Evolutionary conservation across 1,140 invertebrate genomes (phyloP).

Genomic region (Stegodyphus mimosarum): DNA sequence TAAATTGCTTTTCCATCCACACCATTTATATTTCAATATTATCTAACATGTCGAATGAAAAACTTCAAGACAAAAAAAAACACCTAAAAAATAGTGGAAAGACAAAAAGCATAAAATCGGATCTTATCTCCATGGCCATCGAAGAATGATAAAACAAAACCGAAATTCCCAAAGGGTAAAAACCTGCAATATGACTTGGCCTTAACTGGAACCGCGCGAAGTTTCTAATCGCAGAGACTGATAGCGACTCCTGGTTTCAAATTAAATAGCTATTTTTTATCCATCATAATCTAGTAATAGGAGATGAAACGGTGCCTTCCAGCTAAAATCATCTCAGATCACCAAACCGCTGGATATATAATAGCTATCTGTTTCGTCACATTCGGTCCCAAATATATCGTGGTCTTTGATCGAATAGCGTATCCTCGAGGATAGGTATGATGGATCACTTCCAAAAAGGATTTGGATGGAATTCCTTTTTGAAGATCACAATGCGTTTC

Average conservation of each 20-base stretch:
- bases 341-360: slow-evolving; percentile 10
- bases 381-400: neutral
- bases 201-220: neutral
- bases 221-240: neutral
- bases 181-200: neutral
- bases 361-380: slow-evolving; percentile 26
- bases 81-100: too few relatives aligned
- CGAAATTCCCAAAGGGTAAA: neutral
- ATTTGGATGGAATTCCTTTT: slow-evolving; percentile 2
- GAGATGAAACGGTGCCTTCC: neutral
- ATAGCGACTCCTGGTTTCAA: neutral
- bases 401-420: slow-evolving; percentile 11
- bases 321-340: neutral
- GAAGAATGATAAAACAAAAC: neutral
- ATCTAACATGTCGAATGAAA: too few relatives aligned
- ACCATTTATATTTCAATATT: too few relatives aligned
- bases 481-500: neutral
- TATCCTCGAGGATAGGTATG: neutral
- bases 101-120: neutral
- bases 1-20: too few relatives aligned
- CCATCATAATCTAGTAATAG: slow-evolving; percentile 19
- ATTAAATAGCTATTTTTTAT: neutral
- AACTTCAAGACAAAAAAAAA: too few relatives aligned
- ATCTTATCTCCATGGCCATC: neutral
- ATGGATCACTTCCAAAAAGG: slow-evolving; percentile 13